phyloP scores from a whole-genome alignment of 2,888 invertebrate species.

The Eupithecia subfuscata region DNA sequence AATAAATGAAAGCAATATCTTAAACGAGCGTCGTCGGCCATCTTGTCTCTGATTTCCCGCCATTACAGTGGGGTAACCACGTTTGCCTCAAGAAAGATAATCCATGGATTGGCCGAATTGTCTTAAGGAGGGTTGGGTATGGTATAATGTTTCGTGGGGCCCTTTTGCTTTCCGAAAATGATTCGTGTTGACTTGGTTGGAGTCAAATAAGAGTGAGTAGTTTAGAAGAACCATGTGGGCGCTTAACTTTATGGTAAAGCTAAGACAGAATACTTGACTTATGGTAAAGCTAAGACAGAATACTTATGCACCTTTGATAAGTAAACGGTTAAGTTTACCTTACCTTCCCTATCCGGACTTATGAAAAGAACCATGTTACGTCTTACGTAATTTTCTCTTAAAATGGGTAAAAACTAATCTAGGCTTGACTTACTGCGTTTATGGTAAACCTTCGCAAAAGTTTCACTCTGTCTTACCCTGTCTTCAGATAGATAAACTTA shows the following conservation, averaged over 20 bases:
- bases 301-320: not conserved
- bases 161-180: conserved; percentile 35
- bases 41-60: conserved; percentile 69
- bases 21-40: conserved; percentile 62
- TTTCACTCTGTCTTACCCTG: not conserved
- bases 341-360: too few species aligned
- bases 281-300: too few species aligned
- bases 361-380: too few species aligned
- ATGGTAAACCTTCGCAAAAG: not conserved
- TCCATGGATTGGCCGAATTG: conserved; percentile 68
- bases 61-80: conserved; percentile 53
- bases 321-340: not conserved
- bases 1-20: conserved; percentile 58
- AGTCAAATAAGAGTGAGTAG: not conserved
- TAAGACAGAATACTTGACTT: not conserved
- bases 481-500: not conserved
- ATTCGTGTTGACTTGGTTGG: conserved; percentile 27
- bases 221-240: not conserved
- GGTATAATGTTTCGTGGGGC: conserved; percentile 57
- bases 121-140: conserved; percentile 52
- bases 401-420: not conserved
- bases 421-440: not conserved
- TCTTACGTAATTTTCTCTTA: not conserved
- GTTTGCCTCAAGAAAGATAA: conserved; percentile 66
- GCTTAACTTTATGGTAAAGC: not conserved